Evolutionary conservation across 2,888 invertebrate species (phyloP), one percentile per base, ranked within the genome.

Genomic region (Tetropium fuscum): DNA sequence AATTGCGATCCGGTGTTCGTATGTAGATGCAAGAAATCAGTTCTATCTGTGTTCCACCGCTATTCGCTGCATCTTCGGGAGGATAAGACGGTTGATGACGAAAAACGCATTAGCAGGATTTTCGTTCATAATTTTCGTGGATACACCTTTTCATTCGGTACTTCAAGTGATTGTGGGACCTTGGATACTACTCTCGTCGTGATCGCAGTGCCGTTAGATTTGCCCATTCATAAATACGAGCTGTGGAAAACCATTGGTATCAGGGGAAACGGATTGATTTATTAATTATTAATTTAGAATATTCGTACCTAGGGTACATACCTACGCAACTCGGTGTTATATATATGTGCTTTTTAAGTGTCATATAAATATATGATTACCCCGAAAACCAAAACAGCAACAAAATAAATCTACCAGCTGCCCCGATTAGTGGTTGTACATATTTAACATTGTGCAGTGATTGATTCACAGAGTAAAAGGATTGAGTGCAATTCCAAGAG

Each of bases 401-500:
- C n/a, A n/a, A n/a, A n/a, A n/a, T n/a, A n/a, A n/a, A n/a, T n/a
- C n/a, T n/a, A n/a, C n/a, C n/a, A n/a, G n/a, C n/a, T n/a, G n/a
- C n/a, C n/a, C n/a, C n/a, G n/a, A n/a, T n/a, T n/a, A n/a, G n/a
- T n/a, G n/a, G n/a, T n/a, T n/a, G n/a, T n/a, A n/a, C n/a, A 56
- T 47, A 60, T 55, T 58, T 54, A 7, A 44, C 58, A 60, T 53
- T 61, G 32, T 48, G 60, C 63, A 55, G 60, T 62, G 62, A 66
- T 66, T 63, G 58, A 57, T 59, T 61, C 56, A 41, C 38, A 56
- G 63, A 66, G 59, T 58, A 55, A 53, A 58, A 40, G 43, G 58
- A 53, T 53, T 62, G 55, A 63, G 63, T 63, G 62, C 58, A 57
- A 62, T 66, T 63, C 49, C 53, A 59, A 63, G 55, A 55, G 59